Percentiles rank a stretch among this genome's conserved stretches.
phyloP scores from a whole-genome alignment of 2,888 invertebrate genomes.

The Pterostichus madidus region DNA sequence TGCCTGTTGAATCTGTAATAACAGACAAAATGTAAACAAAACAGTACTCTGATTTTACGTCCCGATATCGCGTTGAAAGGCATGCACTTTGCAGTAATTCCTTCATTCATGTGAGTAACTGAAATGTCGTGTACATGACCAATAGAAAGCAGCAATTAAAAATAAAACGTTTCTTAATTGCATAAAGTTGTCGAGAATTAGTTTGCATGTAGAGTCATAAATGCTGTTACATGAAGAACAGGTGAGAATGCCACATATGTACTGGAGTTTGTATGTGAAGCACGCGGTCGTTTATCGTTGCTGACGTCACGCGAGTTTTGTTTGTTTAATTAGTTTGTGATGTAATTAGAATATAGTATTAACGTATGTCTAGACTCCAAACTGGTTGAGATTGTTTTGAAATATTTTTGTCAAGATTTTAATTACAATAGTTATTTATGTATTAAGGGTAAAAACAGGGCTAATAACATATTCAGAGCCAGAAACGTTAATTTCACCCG shows the following conservation, averaged over 20 bases:
- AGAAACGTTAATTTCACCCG: too few relatives aligned
- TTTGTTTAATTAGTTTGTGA: slow-evolving; percentile 1
- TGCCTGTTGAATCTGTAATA: too few relatives aligned
- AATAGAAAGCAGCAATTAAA: slow-evolving; percentile 32
- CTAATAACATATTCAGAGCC: too few relatives aligned
- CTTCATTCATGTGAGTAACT: too few relatives aligned
- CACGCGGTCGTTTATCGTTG: not conserved
- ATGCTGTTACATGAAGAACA: not conserved
- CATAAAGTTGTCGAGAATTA: slow-evolving; percentile 37
- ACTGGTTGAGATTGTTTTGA: too few relatives aligned
- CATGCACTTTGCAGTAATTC: too few relatives aligned
- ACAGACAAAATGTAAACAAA: too few relatives aligned
- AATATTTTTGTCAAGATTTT: too few relatives aligned
- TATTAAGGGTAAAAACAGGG: too few relatives aligned
- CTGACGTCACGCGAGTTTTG: not conserved
- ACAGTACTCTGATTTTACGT: too few relatives aligned
- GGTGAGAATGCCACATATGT: slow-evolving; percentile 15
- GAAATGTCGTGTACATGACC: slow-evolving; percentile 10
- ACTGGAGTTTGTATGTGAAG: not conserved
- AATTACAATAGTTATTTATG: too few relatives aligned
- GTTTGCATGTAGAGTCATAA: slow-evolving; percentile 16
- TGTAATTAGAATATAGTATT: not conserved
- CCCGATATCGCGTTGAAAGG: too few relatives aligned
- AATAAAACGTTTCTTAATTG: slow-evolving; percentile 43
- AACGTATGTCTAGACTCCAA: not conserved